phyloP scores from a whole-genome alignment of 2,888 invertebrate genomes.

The Acronicta alni region DNA sequence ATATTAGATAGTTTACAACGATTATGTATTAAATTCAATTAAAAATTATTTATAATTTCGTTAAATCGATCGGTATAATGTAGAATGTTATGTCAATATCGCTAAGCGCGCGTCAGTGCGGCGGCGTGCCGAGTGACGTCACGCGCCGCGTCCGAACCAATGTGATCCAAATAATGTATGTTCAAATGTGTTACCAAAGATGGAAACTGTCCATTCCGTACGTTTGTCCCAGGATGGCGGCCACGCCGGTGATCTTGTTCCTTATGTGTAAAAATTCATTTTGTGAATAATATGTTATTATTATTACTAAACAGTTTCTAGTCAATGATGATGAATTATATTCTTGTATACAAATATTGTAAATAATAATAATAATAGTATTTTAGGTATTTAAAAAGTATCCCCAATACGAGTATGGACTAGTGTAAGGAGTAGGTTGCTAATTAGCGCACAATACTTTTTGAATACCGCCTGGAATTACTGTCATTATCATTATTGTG shows the following conservation, averaged over 20 bases:
- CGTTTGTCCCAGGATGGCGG: slow-evolving; percentile 56
- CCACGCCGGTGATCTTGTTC: slow-evolving; percentile 68
- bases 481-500: slow-evolving; percentile 41
- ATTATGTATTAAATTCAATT: slow-evolving; percentile 68
- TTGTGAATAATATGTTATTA: slow-evolving; percentile 62
- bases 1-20: slow-evolving; percentile 83
- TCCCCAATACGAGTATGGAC: slow-evolving; percentile 61
- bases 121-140: slow-evolving; percentile 14
- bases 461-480: slow-evolving; percentile 32
- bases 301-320: slow-evolving; percentile 84
- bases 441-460: slow-evolving; percentile 82
- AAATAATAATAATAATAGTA: slow-evolving; percentile 76
- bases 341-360: slow-evolving; percentile 83
- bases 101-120: slow-evolving; percentile 9
- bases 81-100: slow-evolving; percentile 28
- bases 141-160: slow-evolving; percentile 45
- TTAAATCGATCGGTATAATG: slow-evolving; percentile 17
- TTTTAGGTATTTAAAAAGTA: slow-evolving; percentile 78
- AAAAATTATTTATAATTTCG: slow-evolving; percentile 28
- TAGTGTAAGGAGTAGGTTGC: slow-evolving; percentile 77
- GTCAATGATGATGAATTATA: slow-evolving; percentile 77
- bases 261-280: slow-evolving; percentile 70
- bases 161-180: slow-evolving; percentile 66
- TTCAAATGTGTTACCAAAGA: slow-evolving; percentile 87
- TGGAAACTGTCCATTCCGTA: slow-evolving; percentile 77